Conservation (phyloP, 1,140 invertebrate genomes). For the Argopecten irradians region DNA sequence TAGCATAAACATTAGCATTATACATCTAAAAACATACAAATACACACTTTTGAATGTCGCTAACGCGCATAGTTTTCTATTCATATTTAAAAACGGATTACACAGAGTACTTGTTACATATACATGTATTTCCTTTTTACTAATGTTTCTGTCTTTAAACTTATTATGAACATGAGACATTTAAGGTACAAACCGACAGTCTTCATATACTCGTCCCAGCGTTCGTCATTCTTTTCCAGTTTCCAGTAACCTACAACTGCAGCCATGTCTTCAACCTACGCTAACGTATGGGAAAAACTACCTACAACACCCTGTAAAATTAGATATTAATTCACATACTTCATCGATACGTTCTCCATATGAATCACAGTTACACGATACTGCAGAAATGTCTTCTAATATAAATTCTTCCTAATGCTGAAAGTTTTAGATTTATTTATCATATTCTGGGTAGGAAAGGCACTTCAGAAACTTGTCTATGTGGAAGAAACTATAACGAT, state of each 20-base stretch:
- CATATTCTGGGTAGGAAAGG: neutral
- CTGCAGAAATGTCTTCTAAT: neutral
- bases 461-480: neutral
- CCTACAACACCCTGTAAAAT: neutral
- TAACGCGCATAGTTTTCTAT: too few relatives aligned
- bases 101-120: too few relatives aligned
- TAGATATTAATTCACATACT: neutral
- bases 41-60: too few relatives aligned
- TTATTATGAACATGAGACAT: too few relatives aligned
- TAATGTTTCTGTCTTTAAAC: too few relatives aligned
- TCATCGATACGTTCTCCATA: neutral
- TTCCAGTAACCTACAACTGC: conserved; percentile 67
- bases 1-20: too few relatives aligned
- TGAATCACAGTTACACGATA: neutral
- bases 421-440: neutral
- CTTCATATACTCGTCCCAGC: conserved; percentile 68
- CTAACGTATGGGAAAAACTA: neutral
- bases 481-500: neutral
- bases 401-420: neutral
- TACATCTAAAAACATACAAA: too few relatives aligned
- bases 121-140: too few relatives aligned
- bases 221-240: conserved; percentile 58
- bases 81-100: too few relatives aligned
- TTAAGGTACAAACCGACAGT: conserved; percentile 61
- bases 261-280: conserved; percentile 43